Evolutionary conservation across 2,797 vertebrate species (phyloP).

Genomic region (Nannoperca obscura): DNA sequence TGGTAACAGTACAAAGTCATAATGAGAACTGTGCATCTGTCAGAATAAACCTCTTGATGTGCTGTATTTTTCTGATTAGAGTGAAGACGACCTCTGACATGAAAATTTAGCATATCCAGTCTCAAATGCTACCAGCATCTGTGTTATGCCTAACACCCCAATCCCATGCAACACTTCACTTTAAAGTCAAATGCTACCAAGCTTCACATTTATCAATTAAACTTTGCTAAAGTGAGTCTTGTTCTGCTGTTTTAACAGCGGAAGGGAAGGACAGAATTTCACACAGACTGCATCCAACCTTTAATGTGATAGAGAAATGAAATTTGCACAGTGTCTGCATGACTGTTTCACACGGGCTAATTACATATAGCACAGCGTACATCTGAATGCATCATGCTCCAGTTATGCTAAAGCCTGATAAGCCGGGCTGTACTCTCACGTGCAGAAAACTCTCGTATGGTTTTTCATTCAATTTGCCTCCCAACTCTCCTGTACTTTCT

Average conservation of each 20-base stretch:
- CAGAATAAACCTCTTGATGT: neutral
- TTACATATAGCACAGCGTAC: conserved; percentile 41
- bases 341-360: conserved; percentile 46
- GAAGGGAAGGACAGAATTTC: conserved; percentile 13
- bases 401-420: conserved; percentile 42
- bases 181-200: conserved; percentile 14
- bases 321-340: conserved; percentile 1
- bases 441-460: conserved; percentile 20
- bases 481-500: conserved; percentile 34
- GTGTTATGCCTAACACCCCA: neutral
- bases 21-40: conserved; percentile 25
- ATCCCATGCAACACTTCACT: conserved; percentile 30
- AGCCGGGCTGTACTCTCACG: conserved; percentile 23
- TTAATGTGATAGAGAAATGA: conserved; percentile 19
- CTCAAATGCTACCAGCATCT: neutral
- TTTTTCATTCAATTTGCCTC: conserved; percentile 24
- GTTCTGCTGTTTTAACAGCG: conserved; percentile 11
- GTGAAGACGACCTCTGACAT: conserved; percentile 1
- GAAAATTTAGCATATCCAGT: neutral
- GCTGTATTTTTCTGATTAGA: conserved; percentile 10
- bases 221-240: conserved; percentile 17
- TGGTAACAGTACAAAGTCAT: conserved; percentile 5
- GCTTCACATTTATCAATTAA: conserved; percentile 41
- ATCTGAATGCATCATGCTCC: conserved; percentile 62
- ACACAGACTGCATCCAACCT: conserved; percentile 39